Percentiles rank a stretch among this genome's conserved stretches.
phyloP scores from a whole-genome alignment of 2,113 vertebrate genomes.

The Ptilorrhoa leucosticta region DNA sequence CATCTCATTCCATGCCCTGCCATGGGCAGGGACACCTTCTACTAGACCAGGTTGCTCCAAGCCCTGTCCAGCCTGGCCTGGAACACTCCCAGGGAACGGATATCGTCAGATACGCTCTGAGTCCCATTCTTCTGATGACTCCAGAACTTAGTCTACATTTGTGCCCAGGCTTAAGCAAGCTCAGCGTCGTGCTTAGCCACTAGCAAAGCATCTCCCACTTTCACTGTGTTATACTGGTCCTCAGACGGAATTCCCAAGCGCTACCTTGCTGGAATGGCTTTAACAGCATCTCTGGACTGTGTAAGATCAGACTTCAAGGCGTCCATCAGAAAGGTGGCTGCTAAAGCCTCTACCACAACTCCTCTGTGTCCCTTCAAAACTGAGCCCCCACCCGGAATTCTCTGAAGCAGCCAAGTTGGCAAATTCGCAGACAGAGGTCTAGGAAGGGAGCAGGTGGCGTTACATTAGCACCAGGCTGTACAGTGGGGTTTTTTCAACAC shows the following conservation, averaged over 20 bases:
- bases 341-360: background rate
- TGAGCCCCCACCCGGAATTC: background rate
- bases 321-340: background rate
- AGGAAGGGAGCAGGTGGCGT: background rate
- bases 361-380: rapidly evolving
- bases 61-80: rapidly evolving
- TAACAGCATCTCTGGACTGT: background rate
- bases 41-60: background rate
- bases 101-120: background rate
- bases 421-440: background rate
- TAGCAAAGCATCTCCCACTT: background rate
- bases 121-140: background rate
- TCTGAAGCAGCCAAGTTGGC: background rate
- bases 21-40: background rate
- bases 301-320: background rate
- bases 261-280: background rate
- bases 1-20: rapidly evolving
- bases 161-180: background rate
- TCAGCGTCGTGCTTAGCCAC: rapidly evolving
- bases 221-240: background rate
- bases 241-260: background rate
- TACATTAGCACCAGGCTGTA: background rate
- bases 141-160: background rate
- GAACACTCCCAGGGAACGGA: background rate
- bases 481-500: background rate